Percentiles rank a stretch among this genome's conserved stretches.
These are phyloP conservation scores for Mormyrus iriodes DNA, from an alignment of 2,113 vertebrate genomes.

Conservation along the genomic window DNA sequence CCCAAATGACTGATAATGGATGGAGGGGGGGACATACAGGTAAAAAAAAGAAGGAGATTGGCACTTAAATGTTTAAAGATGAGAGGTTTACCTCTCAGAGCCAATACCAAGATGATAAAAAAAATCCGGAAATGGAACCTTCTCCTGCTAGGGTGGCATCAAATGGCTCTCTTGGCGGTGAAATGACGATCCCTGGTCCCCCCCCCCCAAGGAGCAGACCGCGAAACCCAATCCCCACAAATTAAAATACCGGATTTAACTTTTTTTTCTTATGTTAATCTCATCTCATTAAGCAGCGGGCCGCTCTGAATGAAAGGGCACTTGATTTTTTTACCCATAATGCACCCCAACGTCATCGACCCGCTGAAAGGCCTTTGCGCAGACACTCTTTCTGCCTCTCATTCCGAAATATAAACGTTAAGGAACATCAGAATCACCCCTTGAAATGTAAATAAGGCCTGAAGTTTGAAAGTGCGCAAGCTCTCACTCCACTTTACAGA, in stretches of 20 bases:
- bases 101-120: not conserved
- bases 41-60: slow-evolving; percentile 37
- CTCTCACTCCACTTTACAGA: not conserved
- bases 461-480: not conserved
- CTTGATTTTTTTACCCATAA: not conserved
- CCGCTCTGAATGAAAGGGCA: not conserved
- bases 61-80: slow-evolving; percentile 23
- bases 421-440: not conserved
- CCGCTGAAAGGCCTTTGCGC: not conserved
- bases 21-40: slow-evolving; percentile 15
- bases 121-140: not conserved
- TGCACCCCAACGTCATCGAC: not conserved
- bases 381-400: not conserved
- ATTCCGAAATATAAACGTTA: not conserved
- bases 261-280: not conserved
- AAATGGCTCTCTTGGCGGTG: not conserved
- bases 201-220: not conserved
- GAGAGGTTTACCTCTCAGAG: not conserved
- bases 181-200: not conserved
- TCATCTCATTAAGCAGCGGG: not conserved
- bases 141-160: not conserved
- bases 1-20: slow-evolving; percentile 37
- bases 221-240: not conserved
- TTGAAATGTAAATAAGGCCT: not conserved
- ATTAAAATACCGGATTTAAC: not conserved